phyloP scores from a whole-genome alignment of 2,113 vertebrate species.

The Sturnus vulgaris region DNA sequence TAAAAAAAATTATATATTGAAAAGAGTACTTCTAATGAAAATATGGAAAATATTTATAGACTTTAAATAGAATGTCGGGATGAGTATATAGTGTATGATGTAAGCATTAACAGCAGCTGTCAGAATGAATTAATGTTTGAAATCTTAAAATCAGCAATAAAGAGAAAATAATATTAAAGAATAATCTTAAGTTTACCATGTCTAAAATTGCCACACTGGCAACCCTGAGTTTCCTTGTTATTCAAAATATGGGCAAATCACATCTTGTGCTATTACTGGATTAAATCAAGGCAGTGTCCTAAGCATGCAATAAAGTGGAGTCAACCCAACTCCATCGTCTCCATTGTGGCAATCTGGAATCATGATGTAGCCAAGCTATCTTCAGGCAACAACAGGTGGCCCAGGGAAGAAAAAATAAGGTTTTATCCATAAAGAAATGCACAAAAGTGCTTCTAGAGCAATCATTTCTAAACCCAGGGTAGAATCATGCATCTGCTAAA shows the following conservation, averaged over 20 bases:
- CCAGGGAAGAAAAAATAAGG: neutral
- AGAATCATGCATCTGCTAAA: neutral
- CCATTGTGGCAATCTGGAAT: neutral
- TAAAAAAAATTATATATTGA: neutral
- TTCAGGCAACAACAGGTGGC: neutral
- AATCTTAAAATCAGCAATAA: neutral
- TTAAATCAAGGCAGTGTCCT: neutral
- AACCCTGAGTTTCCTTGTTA: neutral
- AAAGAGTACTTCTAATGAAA: neutral
- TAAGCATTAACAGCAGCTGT: neutral
- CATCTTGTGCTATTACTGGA: neutral
- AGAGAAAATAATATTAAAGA: neutral
- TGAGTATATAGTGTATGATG: neutral
- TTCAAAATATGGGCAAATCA: neutral
- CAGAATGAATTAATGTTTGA: neutral
- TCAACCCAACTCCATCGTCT: neutral
- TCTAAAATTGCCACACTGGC: neutral
- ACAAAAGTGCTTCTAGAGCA: neutral
- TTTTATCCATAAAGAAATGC: neutral
- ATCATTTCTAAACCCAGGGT: neutral
- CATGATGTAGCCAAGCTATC: neutral
- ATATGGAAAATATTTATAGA: neutral
- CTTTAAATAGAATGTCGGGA: neutral
- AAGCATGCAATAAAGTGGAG: neutral
- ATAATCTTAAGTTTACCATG: neutral